Base-by-base conservation (phyloP, 1,140 invertebrate species). In the Gonioctena quinquepunctata region DNA sequence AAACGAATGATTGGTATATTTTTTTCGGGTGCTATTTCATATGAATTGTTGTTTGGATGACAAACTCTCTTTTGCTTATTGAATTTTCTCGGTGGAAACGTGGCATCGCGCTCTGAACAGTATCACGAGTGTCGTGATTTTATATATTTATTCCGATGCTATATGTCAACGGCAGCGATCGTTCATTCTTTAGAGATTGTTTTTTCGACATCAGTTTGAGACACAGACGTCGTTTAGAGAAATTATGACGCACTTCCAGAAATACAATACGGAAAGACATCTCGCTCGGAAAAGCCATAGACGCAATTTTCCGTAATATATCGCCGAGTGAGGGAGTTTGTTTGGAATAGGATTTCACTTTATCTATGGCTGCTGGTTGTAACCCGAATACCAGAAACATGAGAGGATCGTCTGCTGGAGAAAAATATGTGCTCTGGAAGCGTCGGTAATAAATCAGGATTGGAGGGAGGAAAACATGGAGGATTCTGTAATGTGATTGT, bases 121-220 rank as follows among this genome's bases (percentile, higher is more conserved):
- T 54, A 4, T 8, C 52, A 23, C 19, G 52, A 18, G 18, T 21
- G 52, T 54, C 18, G 11, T 42, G 52, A 54, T 54, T 54, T 54
- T 54, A 54, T 54, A 54, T 54, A 54, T 54, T 54, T 54, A 54
- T 54, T 54, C 52, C 52, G 52, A 54, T 54, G 52, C 52, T 54
- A 54, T 13, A 54, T 18, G 52, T 54, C 52, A 22, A 54, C 52
- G 18, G 52, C 52, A 54, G 52, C 52, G n/a, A 54, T 54, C 52
- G 22, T 54, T 54, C 52, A 54, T 54, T 54, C 52, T 54, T 54
- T 18, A 21, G 18, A 23, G n/a, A 54, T 54, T 54, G 52, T 54
- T 54, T 54, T 54, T 54, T 18, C 22, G 52, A 18, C 52, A 54
- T 54, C 52, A 54, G 52, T 54, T 54, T 23, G 18, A 21, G 52